These are phyloP conservation scores for Euthynnus affinis DNA, from an alignment of 2,797 vertebrate genomes.

Conservation along the genomic window DNA sequence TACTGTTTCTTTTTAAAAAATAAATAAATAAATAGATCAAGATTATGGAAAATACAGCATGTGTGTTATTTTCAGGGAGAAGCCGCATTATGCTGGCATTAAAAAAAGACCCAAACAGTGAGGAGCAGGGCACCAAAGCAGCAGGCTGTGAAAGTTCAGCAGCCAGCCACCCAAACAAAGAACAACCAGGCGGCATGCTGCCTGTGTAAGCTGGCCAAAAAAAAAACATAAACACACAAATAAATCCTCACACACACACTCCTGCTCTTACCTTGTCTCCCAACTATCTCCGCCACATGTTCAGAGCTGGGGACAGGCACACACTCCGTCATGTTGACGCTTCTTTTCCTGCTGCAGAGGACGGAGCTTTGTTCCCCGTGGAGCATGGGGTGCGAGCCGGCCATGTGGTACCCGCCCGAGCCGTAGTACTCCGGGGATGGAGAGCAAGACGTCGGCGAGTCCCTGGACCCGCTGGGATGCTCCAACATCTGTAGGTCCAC, in stretches of 20 bases:
- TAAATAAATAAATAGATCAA: background rate
- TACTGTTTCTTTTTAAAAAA: constrained; percentile 17
- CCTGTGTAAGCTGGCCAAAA: constrained; percentile 3
- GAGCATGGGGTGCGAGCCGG: constrained; percentile 87
- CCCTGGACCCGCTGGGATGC: constrained; percentile 82
- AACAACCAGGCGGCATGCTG: constrained; percentile 56
- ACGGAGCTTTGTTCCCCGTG: constrained; percentile 88
- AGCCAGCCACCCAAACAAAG: constrained; percentile 83
- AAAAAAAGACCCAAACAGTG: constrained; percentile 7
- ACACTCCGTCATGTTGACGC: constrained; percentile 93
- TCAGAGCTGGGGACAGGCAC: constrained; percentile 92
- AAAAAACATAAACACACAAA: constrained; percentile 41
- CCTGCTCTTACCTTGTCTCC: constrained; percentile 87
- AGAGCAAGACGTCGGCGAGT: constrained; percentile 86
- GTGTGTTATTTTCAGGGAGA: background rate
- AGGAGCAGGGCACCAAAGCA: background rate
- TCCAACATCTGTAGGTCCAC: constrained; percentile 88
- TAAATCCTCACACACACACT: background rate
- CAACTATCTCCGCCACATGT: constrained; percentile 92
- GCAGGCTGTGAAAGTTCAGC: constrained; percentile 66
- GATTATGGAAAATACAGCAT: background rate
- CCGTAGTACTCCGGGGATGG: constrained; percentile 91
- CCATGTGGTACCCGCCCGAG: constrained; percentile 87
- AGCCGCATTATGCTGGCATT: constrained; percentile 20
- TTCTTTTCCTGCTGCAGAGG: constrained; percentile 89